Evolutionary conservation across 2,888 invertebrate species (phyloP).

Genomic region (Graphium colonna): DNA sequence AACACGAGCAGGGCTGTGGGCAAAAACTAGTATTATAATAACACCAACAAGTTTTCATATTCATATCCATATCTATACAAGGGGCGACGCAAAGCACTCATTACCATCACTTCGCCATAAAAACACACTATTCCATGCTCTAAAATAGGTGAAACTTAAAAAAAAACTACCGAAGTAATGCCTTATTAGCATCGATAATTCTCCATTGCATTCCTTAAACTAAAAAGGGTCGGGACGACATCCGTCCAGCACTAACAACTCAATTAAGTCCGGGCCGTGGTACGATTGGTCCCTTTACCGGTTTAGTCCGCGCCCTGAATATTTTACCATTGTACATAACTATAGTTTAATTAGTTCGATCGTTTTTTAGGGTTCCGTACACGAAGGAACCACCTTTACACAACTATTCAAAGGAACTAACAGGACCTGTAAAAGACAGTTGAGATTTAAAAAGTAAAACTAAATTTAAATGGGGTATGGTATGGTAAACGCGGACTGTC

Average conservation of each 20-base stretch:
- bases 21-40: no score
- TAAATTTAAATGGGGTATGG: no score
- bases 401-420: no score
- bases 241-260: constrained; percentile 35
- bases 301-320: not conserved
- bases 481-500: no score
- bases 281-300: constrained; percentile 11
- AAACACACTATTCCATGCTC: not conserved
- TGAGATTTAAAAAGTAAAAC: no score
- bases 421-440: no score
- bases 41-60: no score
- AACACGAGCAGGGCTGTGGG: no score
- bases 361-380: no score
- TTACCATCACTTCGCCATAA: not conserved
- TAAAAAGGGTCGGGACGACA: constrained; percentile 33
- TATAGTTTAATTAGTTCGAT: not conserved
- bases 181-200: constrained; percentile 35
- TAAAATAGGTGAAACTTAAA: constrained; percentile 17
- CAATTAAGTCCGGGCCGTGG: constrained; percentile 33
- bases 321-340: not conserved
- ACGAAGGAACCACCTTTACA: no score
- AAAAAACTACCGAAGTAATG: constrained; percentile 25
- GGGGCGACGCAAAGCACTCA: no score
- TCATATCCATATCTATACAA: no score
- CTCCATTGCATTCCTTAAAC: constrained; percentile 36